These are phyloP conservation scores for Beris chalybata DNA, from an alignment of 2,888 invertebrate genomes.

Conservation along the genomic window DNA sequence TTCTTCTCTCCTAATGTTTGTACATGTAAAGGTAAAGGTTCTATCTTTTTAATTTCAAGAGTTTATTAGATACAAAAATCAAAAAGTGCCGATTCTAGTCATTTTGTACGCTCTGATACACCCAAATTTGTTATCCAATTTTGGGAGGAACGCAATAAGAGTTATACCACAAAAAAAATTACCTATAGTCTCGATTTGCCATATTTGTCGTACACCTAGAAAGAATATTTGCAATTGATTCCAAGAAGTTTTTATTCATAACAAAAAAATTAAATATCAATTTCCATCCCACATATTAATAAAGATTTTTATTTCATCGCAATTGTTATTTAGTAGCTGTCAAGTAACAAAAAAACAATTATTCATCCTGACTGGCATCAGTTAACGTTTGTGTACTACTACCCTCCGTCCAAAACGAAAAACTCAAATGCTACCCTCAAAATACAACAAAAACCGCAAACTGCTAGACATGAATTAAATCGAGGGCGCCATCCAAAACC, in stretches of 20 bases:
- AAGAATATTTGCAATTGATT: no score
- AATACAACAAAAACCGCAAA: slow-evolving; percentile 27
- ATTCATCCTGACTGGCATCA: slow-evolving; percentile 4
- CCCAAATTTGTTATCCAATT: no score
- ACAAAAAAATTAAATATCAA: slow-evolving; percentile 15
- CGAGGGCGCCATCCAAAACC: slow-evolving; percentile 4
- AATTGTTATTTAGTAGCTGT: slow-evolving; percentile 24
- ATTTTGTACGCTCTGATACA: no score
- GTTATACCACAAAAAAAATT: no score
- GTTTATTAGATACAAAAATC: no score
- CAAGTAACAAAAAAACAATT: slow-evolving; percentile 24
- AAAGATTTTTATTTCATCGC: not conserved
- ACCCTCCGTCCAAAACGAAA: not conserved
- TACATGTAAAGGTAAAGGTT: no score
- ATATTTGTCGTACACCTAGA: no score
- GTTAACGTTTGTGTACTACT: not conserved
- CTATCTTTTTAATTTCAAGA: no score
- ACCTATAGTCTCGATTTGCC: no score
- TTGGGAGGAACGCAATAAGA: no score
- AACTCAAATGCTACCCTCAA: slow-evolving; percentile 20
- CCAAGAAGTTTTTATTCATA: not conserved
- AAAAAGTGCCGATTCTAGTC: no score
- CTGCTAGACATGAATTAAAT: slow-evolving; percentile 37
- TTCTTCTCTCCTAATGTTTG: no score
- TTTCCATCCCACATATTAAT: not conserved